Percentiles rank a stretch among this genome's conserved stretches.
Conservation (phyloP, 2,797 vertebrate species). For the Microchirus variegatus region DNA sequence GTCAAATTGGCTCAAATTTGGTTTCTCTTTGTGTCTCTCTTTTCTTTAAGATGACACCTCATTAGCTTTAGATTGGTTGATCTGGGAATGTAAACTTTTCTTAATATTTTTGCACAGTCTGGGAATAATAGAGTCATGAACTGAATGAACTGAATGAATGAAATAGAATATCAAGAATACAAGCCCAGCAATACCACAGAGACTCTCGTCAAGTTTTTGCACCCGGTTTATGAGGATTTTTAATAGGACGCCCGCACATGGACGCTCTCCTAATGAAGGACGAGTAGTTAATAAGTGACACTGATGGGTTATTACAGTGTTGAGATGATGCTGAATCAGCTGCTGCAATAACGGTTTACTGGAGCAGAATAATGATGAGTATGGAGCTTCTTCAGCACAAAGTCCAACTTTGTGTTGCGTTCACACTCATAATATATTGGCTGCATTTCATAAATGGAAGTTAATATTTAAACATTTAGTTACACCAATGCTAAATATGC, state of each 20-base stretch:
- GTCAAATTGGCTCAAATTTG: constrained; percentile 11
- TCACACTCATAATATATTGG: background rate
- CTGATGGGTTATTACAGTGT: constrained; percentile 9
- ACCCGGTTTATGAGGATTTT: constrained; percentile 23
- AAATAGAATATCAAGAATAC: constrained; percentile 18
- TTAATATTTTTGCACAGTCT: background rate
- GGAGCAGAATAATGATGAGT: constrained; percentile 30
- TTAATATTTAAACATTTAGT: no score
- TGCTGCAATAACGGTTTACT: constrained; percentile 25
- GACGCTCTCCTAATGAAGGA: background rate
- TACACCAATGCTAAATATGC: no score
- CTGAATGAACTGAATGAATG: background rate
- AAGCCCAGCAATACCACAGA: background rate
- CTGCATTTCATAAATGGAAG: no score
- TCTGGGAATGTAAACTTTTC: constrained; percentile 1
- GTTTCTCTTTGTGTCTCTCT: background rate
- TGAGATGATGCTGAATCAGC: constrained; percentile 63
- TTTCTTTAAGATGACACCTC: constrained; percentile 8
- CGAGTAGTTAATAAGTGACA: constrained; percentile 60
- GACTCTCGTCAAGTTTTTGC: background rate
- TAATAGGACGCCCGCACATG: background rate
- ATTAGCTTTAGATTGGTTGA: constrained; percentile 7
- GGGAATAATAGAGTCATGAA: background rate
- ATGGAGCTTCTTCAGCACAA: constrained; percentile 9
- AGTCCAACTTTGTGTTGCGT: constrained; percentile 23